phyloP scores from a whole-genome alignment of 1,140 invertebrate species.

The Drosophila nigromelanica region DNA sequence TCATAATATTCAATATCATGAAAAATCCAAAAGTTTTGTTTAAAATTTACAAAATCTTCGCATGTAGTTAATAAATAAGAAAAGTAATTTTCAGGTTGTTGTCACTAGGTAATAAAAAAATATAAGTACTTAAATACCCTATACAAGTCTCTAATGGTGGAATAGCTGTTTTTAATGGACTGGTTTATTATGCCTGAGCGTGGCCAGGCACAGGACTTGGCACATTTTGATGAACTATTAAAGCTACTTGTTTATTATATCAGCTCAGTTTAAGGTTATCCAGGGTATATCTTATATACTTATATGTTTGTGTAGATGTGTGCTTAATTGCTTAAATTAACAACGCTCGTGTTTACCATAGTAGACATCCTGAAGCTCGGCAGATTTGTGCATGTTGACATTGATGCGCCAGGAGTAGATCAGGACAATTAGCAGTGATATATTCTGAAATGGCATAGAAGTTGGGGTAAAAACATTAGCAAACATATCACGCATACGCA shows the following conservation, averaged over 20 bases:
- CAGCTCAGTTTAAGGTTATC: too few relatives aligned
- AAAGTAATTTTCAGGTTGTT: too few relatives aligned
- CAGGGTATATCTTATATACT: too few relatives aligned
- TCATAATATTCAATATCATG: too few relatives aligned
- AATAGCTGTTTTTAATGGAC: constrained; percentile 8
- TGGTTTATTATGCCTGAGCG: constrained; percentile 9
- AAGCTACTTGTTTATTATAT: constrained; percentile 61
- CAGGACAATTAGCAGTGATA: constrained; percentile 88
- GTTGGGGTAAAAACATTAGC: constrained; percentile 16
- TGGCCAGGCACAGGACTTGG: constrained; percentile 13
- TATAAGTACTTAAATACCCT: background rate
- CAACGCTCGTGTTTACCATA: constrained; percentile 86
- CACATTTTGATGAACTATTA: constrained; percentile 67
- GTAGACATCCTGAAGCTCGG: constrained; percentile 88
- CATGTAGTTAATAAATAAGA: too few relatives aligned
- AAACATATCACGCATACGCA: constrained; percentile 57
- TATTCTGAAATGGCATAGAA: constrained; percentile 85
- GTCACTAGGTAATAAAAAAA: background rate
- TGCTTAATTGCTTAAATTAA: constrained; percentile 49
- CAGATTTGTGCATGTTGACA: constrained; percentile 88
- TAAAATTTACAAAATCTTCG: too few relatives aligned
- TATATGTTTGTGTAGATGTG: too few relatives aligned
- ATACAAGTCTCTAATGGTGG: too few relatives aligned
- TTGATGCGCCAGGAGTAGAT: constrained; percentile 89
- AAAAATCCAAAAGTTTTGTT: too few relatives aligned